A percentile compares a stretch with the other conserved stretches of the same genome.
These are phyloP conservation scores for Drosophila hydei DNA, from an alignment of 1,140 invertebrate species.

Conservation along the genomic window DNA sequence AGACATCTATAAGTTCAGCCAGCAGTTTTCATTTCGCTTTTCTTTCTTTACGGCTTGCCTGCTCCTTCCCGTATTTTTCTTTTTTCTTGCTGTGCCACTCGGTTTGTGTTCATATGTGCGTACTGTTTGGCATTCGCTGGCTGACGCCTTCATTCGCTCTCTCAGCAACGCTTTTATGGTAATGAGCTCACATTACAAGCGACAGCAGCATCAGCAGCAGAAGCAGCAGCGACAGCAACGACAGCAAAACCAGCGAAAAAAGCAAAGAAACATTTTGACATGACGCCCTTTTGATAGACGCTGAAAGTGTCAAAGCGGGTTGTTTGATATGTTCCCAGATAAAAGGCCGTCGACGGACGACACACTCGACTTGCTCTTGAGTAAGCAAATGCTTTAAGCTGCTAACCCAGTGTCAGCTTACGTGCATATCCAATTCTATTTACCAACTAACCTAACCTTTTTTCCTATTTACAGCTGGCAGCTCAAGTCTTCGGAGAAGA, in stretches of 20 bases:
- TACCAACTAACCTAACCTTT: too few species aligned
- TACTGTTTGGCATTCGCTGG: slow-evolving; percentile 22
- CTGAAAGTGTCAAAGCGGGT: slow-evolving; percentile 29
- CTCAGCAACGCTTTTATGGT: slow-evolving; percentile 74
- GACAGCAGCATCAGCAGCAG: slow-evolving; percentile 21
- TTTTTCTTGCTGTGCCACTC: slow-evolving; percentile 14
- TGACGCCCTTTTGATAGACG: slow-evolving; percentile 53
- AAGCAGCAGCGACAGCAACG: not conserved
- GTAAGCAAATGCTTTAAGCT: not conserved
- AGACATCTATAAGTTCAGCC: slow-evolving; percentile 71
- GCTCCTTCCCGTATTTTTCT: slow-evolving; percentile 8
- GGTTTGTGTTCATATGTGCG: slow-evolving; percentile 41
- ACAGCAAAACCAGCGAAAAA: slow-evolving; percentile 25
- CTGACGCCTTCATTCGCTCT: slow-evolving; percentile 17
- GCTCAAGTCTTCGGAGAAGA: too few species aligned
- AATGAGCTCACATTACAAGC: slow-evolving; percentile 80
- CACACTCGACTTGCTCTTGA: not conserved
- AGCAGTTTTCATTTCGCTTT: slow-evolving; percentile 29
- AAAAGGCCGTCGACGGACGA: not conserved
- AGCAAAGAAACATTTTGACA: slow-evolving; percentile 66
- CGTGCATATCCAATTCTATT: too few species aligned
- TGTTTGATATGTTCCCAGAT: slow-evolving; percentile 20
- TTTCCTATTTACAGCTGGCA: too few species aligned
- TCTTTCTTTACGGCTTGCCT: slow-evolving; percentile 3
- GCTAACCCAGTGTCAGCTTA: not conserved